Evolutionary conservation across 2,113 vertebrate species (phyloP), one percentile per base, ranked within the genome.

Genomic region (Athene noctua): DNA sequence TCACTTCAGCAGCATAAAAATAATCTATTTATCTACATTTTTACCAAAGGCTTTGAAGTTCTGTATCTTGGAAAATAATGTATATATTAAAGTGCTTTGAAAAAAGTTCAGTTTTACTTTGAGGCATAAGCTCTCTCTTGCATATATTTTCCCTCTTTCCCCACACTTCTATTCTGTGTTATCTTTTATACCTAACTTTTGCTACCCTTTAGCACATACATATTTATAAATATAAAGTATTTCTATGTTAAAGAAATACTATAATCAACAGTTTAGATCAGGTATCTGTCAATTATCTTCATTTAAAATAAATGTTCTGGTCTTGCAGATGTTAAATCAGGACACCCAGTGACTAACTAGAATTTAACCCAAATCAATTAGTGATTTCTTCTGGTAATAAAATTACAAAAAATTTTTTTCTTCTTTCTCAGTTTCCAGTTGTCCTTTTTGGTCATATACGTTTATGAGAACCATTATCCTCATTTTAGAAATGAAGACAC

Each of bases 1-100:
- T 89, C 75, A 77, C 49, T 94, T 68, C 52, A 86, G 61, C 80
- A 92, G 63, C 79, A 80, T 84, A 94, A 96, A 92, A 91, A 84
- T 87, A 94, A 75, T 96, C 36, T 77, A 67, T 96, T 94, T 92
- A 97, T 97, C 83, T 91, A 73, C 61, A 92, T 72, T 92, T 94
- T 92, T 88, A 91, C 51, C 54, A 86, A 94, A 93, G 46, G 9
- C 82, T 92, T 97, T 96, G 87, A 97, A 96, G 93, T 94, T 67
- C 42, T 66, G 7, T 74, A 75, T 82, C 92, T 96, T 46, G 6
- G 57, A 82, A 92, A 96, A 84, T 79, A 44, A 90, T 80, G 74
- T 70, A 63, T 93, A 85, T 87, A 89, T 65, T 87, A 54, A 82
- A 88, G 65, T 87, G 29, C 68, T 88, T 63, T 96, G 73, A 88